Evolutionary conservation across 2,797 vertebrate genomes (phyloP).

Genomic region (Kryptolebias ocellatus): DNA sequence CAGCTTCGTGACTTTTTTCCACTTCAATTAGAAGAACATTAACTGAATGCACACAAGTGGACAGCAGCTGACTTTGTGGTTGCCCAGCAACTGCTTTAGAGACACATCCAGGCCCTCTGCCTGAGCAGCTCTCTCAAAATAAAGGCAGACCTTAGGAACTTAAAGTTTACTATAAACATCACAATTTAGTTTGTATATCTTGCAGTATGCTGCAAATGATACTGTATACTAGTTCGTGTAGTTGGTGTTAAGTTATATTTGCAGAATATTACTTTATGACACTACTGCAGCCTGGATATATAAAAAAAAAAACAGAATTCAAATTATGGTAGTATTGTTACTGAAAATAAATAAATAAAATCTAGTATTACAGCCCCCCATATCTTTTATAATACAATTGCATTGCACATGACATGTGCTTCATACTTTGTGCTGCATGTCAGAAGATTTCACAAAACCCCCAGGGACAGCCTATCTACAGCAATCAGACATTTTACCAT

Average conservation of each 20-base stretch:
- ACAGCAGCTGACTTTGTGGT: slow-evolving; percentile 43
- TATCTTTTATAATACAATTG: not conserved
- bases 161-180: slow-evolving; percentile 3
- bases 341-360: too few species aligned
- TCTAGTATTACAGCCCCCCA: too few species aligned
- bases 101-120: slow-evolving; percentile 25
- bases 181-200: not conserved
- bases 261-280: not conserved
- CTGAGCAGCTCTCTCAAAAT: slow-evolving; percentile 24
- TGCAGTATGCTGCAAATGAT: not conserved
- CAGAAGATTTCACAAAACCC: slow-evolving; percentile 36
- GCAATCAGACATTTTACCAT: slow-evolving; percentile 55
- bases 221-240: not conserved
- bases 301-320: too few species aligned
- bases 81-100: slow-evolving; percentile 51
- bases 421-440: slow-evolving; percentile 25
- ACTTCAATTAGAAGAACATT: slow-evolving; percentile 33
- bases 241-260: not conserved
- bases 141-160: slow-evolving; percentile 21
- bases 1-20: slow-evolving; percentile 24
- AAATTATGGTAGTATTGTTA: too few species aligned
- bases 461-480: slow-evolving; percentile 38
- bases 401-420: not conserved
- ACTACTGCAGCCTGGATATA: not conserved
- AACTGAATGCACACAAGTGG: slow-evolving; percentile 37